Percentiles rank a stretch among this genome's conserved stretches.
Evolutionary conservation across 2,888 invertebrate species (phyloP).

Genomic region (Magallana nippona): DNA sequence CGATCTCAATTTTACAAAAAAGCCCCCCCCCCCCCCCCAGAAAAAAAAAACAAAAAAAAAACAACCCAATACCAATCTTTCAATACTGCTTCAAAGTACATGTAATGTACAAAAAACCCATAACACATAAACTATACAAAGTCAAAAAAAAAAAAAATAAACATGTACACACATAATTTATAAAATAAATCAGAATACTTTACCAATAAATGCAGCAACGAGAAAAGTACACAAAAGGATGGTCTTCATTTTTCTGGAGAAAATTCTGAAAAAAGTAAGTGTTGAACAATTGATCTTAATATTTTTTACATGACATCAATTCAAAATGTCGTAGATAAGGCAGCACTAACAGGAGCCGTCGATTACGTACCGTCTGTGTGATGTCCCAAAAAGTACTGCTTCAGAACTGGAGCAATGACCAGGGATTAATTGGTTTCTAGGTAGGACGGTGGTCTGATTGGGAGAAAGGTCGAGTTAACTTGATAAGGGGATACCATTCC

Average conservation of each 20-base stretch:
- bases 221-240: neutral
- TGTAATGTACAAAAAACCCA: no score
- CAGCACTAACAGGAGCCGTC: no score
- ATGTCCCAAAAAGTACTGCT: neutral
- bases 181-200: neutral
- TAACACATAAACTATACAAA: no score
- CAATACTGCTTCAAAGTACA: no score
- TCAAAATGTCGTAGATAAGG: no score
- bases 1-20: neutral
- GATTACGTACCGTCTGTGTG: no score
- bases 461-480: conserved; percentile 4
- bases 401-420: neutral
- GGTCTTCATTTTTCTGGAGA: neutral
- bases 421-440: conserved; percentile 11
- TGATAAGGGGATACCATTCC: neutral
- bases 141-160: no score
- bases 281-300: neutral
- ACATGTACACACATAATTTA: neutral
- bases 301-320: no score
- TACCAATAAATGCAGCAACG: conserved; percentile 2
- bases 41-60: no score
- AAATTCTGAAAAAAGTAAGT: neutral
- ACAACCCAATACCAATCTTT: no score
- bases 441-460: neutral
- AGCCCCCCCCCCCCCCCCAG: no score